A percentile compares a stretch with the other conserved stretches of the same genome.
Conservation (phyloP, 2,797 vertebrate species). For the Dendrocincla tyrannina region DNA sequence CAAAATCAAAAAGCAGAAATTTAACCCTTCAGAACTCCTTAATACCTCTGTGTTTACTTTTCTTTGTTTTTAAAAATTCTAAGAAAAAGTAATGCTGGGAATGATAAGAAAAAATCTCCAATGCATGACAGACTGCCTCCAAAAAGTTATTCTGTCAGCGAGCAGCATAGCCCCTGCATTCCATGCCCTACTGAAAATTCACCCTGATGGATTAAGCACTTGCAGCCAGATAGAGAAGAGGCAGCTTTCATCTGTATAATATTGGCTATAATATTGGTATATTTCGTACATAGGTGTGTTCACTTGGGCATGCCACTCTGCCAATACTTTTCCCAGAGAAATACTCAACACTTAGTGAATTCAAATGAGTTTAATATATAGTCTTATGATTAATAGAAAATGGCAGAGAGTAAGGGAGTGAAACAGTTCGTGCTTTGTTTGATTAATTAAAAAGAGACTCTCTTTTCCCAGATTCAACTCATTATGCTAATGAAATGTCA, state of each 20-base stretch:
- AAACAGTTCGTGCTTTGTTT: constrained; percentile 80
- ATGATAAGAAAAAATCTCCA: not conserved
- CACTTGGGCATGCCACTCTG: constrained; percentile 58
- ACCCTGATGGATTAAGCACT: not conserved
- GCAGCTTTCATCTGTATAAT: constrained; percentile 31
- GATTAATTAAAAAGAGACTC: constrained; percentile 83
- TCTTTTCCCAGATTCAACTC: constrained; percentile 81
- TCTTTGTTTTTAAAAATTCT: not conserved
- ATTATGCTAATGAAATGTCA: constrained; percentile 87
- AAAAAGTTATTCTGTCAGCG: not conserved
- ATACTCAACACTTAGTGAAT: constrained; percentile 68
- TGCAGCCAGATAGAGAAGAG: not conserved
- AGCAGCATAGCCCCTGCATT: not conserved
- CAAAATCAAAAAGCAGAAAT: not conserved
- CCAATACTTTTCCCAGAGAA: constrained; percentile 64
- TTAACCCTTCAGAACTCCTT: not conserved
- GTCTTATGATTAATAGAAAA: constrained; percentile 80
- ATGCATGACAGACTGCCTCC: not conserved
- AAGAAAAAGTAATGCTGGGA: not conserved
- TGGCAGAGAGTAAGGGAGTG: constrained; percentile 76
- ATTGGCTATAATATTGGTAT: too few species aligned
- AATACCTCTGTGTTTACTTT: not conserved
- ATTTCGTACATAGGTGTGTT: constrained; percentile 27
- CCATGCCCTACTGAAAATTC: not conserved
- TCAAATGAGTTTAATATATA: constrained; percentile 75